Evolutionary conservation across 2,113 vertebrate species (phyloP).

Genomic region (Ciconia maguari): DNA sequence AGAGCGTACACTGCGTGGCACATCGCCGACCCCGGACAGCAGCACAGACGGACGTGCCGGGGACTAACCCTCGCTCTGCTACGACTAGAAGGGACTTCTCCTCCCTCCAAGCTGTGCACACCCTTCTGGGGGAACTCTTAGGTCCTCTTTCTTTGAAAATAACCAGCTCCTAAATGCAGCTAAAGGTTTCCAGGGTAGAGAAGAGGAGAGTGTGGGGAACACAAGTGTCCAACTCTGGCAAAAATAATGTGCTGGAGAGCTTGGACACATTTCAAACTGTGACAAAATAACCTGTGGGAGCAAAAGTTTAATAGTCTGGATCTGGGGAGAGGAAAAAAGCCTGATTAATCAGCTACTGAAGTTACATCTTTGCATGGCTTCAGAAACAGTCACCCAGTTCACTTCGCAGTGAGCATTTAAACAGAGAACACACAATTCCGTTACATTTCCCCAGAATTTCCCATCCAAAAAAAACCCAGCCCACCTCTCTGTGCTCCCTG

Average conservation of each 20-base stretch:
- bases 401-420: background rate
- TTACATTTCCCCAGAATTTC: background rate
- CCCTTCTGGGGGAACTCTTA: background rate
- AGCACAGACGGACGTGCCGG: rapidly evolving
- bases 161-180: conserved; percentile 9
- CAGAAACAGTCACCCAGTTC: background rate
- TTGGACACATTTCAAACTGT: conserved; percentile 5
- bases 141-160: background rate
- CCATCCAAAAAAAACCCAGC: background rate
- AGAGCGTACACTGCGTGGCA: rapidly evolving
- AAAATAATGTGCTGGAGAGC: background rate
- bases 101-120: background rate
- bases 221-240: background rate
- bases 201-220: background rate
- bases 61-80: background rate
- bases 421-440: background rate
- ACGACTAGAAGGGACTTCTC: background rate
- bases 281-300: conserved; percentile 60
- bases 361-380: background rate
- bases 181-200: conserved; percentile 11
- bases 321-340: conserved; percentile 15
- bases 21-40: rapidly evolving
- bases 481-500: background rate
- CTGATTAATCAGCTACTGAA: conserved; percentile 35
- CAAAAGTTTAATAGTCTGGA: conserved; percentile 48